A percentile compares a stretch with the other conserved stretches of the same genome.
phyloP scores from a whole-genome alignment of 1,140 invertebrate genomes.

The Bombus sylvicola region DNA sequence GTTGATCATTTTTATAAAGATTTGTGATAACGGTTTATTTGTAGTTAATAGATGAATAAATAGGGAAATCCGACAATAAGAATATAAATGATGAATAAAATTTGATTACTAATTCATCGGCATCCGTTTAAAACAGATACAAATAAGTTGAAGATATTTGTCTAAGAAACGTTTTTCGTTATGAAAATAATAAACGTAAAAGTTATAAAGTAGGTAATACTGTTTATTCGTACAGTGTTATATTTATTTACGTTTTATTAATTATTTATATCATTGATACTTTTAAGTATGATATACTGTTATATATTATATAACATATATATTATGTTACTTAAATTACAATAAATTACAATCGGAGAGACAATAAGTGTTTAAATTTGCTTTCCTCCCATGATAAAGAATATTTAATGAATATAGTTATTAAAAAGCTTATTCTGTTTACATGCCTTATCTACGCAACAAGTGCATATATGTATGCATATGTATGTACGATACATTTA shows the following conservation, averaged over 20 bases:
- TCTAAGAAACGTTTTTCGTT: background rate
- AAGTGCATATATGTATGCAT: background rate
- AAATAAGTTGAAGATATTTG: background rate
- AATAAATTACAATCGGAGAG: background rate
- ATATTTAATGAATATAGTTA: background rate
- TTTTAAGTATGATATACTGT: background rate
- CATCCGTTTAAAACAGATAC: no score
- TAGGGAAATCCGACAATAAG: no score
- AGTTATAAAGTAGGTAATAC: background rate
- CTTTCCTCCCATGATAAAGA: background rate
- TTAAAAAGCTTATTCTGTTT: background rate
- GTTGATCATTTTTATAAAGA: background rate
- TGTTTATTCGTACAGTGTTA: background rate
- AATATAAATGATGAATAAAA: no score
- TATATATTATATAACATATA: no score
- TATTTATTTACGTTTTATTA: background rate
- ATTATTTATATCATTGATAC: background rate
- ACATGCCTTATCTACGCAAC: background rate
- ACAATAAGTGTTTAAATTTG: background rate
- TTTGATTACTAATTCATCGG: no score
- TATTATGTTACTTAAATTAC: background rate
- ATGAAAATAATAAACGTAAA: background rate
- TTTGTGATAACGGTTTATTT: no score
- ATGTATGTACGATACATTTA: background rate
- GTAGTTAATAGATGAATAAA: no score